Percentiles rank a stretch among this genome's conserved stretches.
phyloP scores from a whole-genome alignment of 2,113 vertebrate species.

The Trichechus manatus region DNA sequence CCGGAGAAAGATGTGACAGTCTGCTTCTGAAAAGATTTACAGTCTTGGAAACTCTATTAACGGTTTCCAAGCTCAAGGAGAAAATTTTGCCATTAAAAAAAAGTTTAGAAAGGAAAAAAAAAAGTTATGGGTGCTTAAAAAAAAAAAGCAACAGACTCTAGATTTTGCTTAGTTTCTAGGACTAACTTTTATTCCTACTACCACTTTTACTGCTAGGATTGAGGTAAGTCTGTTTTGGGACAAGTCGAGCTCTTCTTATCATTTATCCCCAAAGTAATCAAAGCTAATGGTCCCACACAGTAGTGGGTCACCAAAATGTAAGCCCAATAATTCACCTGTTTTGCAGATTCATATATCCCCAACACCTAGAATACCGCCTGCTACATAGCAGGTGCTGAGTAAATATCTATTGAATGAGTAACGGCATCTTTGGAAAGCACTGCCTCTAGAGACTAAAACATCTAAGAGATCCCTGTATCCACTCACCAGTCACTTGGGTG shows the following conservation, averaged over 20 bases:
- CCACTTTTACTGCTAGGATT: not conserved
- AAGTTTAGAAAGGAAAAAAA: not conserved
- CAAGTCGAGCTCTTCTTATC: not conserved
- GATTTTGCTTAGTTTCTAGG: not conserved
- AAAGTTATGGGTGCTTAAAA: not conserved
- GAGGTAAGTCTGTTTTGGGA: conserved; percentile 17
- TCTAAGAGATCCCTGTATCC: not conserved
- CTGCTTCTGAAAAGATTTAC: no score
- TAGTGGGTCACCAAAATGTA: not conserved
- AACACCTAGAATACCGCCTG: not conserved
- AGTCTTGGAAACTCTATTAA: not conserved
- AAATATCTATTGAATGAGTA: not conserved
- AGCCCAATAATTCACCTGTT: not conserved
- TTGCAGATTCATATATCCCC: not conserved
- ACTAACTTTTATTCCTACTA: not conserved
- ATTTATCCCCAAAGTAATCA: not conserved
- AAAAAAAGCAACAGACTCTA: not conserved
- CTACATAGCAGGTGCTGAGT: not conserved
- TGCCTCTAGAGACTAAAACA: not conserved
- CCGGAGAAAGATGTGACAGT: no score
- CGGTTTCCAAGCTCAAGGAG: not conserved
- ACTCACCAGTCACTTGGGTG: not conserved
- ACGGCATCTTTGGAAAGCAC: not conserved
- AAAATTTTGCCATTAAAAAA: not conserved
- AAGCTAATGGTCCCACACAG: not conserved